Evolutionary conservation across 2,113 vertebrate genomes (phyloP).

Genomic region (Rhineura floridana): DNA sequence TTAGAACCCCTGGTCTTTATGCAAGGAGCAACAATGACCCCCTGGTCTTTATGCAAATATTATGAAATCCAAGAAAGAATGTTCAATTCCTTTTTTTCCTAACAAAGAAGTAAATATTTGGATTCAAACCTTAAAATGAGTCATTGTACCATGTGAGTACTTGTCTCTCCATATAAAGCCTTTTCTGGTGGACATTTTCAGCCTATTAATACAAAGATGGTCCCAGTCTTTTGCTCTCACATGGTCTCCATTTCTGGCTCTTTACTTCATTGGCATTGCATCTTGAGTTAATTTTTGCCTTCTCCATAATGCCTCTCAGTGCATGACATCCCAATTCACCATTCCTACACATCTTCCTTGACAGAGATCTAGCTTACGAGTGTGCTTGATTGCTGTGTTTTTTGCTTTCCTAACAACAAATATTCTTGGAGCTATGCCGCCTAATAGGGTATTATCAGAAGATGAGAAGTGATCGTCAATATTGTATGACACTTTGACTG

Average conservation of each 20-base stretch:
- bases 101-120: background rate
- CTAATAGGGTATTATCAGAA: background rate
- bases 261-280: background rate
- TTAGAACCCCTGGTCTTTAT: background rate
- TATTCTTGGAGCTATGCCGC: background rate
- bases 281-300: background rate
- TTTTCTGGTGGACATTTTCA: background rate
- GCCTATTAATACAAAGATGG: background rate
- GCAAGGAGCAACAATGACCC: no score
- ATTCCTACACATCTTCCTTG: background rate
- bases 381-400: background rate
- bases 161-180: background rate
- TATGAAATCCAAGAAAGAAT: background rate
- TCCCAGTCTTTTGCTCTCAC: background rate
- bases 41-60: background rate
- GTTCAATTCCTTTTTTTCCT: background rate
- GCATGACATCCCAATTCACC: background rate
- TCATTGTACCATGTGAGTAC: background rate
- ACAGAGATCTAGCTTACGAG: background rate
- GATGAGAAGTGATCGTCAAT: background rate
- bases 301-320: background rate
- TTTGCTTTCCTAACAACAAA: background rate
- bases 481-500: background rate
- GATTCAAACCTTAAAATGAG: background rate
- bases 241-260: background rate